Evolutionary conservation across 2,113 vertebrate genomes (phyloP), one percentile per base, ranked within the genome.

Genomic region (Felis catus): DNA sequence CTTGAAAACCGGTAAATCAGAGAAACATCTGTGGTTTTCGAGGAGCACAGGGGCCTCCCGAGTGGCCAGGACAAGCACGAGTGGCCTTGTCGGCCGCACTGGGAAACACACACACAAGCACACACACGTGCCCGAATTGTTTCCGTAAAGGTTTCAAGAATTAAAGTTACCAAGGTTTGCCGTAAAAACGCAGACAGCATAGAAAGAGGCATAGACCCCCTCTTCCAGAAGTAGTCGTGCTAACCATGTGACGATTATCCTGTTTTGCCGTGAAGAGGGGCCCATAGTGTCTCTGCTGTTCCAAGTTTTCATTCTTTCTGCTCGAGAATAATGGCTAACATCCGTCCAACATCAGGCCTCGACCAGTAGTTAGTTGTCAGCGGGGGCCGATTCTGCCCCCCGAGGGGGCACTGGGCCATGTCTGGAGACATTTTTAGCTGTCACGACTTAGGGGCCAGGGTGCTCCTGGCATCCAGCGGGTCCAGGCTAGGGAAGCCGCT

Each of bases 21-120:
- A 81, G 85, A 78, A 95, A 41, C 93, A 88, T 31, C 84, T 94
- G 94, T 74, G 81, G 96, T 85, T 68, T 89, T 76, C 96, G 63
- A 18, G 92, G 93, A 81, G 82, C 92, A 2, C 11, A 12, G 7
- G 11, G 92, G 39, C 70, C 89, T 55, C 55, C 71, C 1, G 0
- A 6, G 88, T 21, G 71, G n/a, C 10, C 2, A 73, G 89, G 74
- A 70, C 55, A 12, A 5, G 4, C 1, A 5, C 1, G 41, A 1
- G 27, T 7, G 3, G 0, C 10, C 0, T 15, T 39, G 70, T 55
- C 4, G 6, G 81, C 41, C 13, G 0, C 48, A 0, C 89, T 19
- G 2, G 0, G 53, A 71, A 85, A 39, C 90, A 15, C 41, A 21
- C 79, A 16, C 79, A 5, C 15, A 4, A 25, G 23, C 48, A 5